Base-by-base conservation (phyloP, 2,888 invertebrate species). In the Stenolophus ochropezus region DNA sequence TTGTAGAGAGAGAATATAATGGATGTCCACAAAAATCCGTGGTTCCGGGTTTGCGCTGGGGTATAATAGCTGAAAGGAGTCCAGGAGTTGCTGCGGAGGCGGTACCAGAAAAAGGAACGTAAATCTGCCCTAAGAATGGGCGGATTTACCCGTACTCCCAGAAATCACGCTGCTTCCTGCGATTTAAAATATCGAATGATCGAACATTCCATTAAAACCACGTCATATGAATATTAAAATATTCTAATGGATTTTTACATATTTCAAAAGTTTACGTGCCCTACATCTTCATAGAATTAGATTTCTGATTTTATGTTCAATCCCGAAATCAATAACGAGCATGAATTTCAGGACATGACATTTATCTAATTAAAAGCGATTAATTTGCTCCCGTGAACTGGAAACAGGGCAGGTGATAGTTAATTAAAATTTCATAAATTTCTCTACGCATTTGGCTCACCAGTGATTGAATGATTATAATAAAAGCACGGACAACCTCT, bases 111-210 rank as follows among this genome's bases (percentile, higher is more conserved):
- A 8, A 65, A 27, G 8, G 33, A 27, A 23, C 33, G 71, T 61
- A 61, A 61, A 61, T 61, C 61, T 61, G 14, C 27, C 14, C 11
- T 61, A 25, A 61, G 61, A 61, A 61, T 61, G 25, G 61, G 25
- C 25, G 61, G 61, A 61, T 61, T 61, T 61, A 61, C n/a, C 25
- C 61, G 27, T 3, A 61, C 21, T 56, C 56, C 21, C 56, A 56
- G 27, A 61, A 61, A 61, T 61, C 61, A 25, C 61, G 61, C 61
- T 61, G 5, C 61, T 61, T 53, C 18, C 18, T 6, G 14, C 61
- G 58, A 77, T 77, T 65, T 77, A 77, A 77, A 77, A 77, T 77
- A 65, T 65, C 49, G 61, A 77, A 77, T 58, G 76, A 56, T 76
- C 76, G 49, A 33, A n/a, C 58, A 58, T 56, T 58, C 76, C 76